Percentiles rank a stretch among this genome's conserved stretches.
phyloP scores from a whole-genome alignment of 2,888 invertebrate genomes.

The Aricia artaxerxes region DNA sequence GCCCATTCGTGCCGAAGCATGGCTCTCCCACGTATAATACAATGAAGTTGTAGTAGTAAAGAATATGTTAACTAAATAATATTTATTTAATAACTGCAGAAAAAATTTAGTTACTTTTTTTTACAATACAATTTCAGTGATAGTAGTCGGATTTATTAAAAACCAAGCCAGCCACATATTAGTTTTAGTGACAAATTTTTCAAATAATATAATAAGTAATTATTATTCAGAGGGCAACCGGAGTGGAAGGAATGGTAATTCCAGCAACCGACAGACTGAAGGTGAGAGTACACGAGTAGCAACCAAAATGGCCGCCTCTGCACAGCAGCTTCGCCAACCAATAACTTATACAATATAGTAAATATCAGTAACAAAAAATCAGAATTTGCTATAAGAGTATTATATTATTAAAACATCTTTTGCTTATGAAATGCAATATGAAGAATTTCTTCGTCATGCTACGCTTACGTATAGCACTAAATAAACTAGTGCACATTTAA shows the following conservation, averaged over 20 bases:
- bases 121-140: too few relatives aligned
- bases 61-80: too few relatives aligned
- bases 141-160: too few relatives aligned
- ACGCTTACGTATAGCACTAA: not conserved
- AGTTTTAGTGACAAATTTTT: not conserved
- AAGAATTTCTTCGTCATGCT: not conserved
- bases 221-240: conserved; percentile 23
- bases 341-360: not conserved
- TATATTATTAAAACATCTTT: too few relatives aligned
- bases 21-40: too few relatives aligned
- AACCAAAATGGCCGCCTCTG: not conserved
- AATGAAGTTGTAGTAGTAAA: too few relatives aligned
- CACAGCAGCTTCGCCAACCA: not conserved
- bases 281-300: not conserved
- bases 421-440: not conserved
- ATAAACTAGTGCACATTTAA: not conserved
- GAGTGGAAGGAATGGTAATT: conserved; percentile 15
- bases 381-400: too few relatives aligned
- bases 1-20: too few relatives aligned
- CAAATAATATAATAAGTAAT: not conserved
- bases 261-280: conserved; percentile 18
- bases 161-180: too few relatives aligned
- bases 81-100: too few relatives aligned
- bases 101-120: too few relatives aligned
- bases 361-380: too few relatives aligned